Evolutionary conservation across 2,888 invertebrate genomes (phyloP).

Genomic region (Eledone cirrhosa): DNA sequence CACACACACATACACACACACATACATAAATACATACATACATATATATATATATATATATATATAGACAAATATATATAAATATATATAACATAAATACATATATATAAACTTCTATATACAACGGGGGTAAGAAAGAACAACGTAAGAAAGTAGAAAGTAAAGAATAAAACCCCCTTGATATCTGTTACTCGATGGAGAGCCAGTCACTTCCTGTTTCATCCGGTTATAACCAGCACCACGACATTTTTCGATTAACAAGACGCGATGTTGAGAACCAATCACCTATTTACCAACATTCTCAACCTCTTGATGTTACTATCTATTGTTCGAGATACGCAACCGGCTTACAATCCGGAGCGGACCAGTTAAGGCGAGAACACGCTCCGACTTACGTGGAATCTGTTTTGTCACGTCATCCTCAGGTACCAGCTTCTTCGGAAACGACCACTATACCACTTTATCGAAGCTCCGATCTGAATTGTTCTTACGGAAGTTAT

Average conservation of each 20-base stretch:
- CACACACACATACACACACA: not conserved
- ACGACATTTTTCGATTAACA: slow-evolving; percentile 18
- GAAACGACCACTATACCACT: not conserved
- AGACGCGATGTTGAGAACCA: slow-evolving; percentile 5
- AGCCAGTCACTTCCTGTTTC: not conserved
- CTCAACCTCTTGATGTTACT: not conserved
- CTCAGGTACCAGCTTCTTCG: not conserved
- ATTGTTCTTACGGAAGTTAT: not conserved
- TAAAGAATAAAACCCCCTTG: not conserved
- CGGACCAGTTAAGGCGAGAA: not conserved
- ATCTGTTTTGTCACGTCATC: not conserved
- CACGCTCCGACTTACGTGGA: not conserved
- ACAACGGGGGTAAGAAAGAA: not conserved
- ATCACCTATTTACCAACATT: slow-evolving; percentile 10
- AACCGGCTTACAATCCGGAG: not conserved
- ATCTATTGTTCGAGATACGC: not conserved
- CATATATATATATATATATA: slow-evolving; percentile 1
- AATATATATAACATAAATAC: not conserved
- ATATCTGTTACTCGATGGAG: not conserved
- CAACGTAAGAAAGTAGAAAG: not conserved
- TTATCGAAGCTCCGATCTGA: not conserved
- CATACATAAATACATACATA: not conserved
- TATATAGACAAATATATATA: not conserved
- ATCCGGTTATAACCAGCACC: slow-evolving; percentile 12
- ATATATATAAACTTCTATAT: not conserved